A percentile compares a stretch with the other conserved stretches of the same genome.
These are phyloP conservation scores for Noctilio leporinus DNA, from an alignment of 2,113 vertebrate species.

Conservation along the genomic window DNA sequence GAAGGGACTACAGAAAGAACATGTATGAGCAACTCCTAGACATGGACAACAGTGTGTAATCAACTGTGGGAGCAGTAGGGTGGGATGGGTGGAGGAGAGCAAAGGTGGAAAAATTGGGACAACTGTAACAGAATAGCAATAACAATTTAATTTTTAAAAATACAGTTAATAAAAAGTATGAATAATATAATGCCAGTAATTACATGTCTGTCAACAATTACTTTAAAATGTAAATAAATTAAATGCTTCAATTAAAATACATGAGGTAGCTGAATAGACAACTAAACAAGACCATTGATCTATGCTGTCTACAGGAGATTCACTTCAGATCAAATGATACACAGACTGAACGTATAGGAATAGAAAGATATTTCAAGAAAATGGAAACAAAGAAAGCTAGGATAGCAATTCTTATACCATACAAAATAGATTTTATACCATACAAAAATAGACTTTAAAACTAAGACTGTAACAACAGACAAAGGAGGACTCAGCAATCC, in stretches of 20 bases:
- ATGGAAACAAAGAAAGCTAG: not conserved
- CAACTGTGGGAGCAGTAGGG: no score
- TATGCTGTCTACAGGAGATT: not conserved
- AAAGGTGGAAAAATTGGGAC: no score
- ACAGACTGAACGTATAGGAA: not conserved
- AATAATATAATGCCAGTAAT: not conserved
- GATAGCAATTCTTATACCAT: not conserved
- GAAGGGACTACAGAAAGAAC: no score
- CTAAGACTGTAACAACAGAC: not conserved
- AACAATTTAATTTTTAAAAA: no score
- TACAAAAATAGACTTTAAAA: not conserved
- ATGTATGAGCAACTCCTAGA: no score
- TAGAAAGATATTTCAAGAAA: not conserved
- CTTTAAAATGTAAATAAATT: not conserved
- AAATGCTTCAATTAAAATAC: not conserved
- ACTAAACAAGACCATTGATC: not conserved
- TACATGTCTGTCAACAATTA: not conserved
- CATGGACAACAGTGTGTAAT: no score
- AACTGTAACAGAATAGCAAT: no score
- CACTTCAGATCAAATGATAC: not conserved
- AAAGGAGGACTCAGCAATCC: not conserved
- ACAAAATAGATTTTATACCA: not conserved
- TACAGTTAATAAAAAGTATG: not conserved
- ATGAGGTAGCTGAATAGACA: not conserved
- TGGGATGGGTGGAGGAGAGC: no score